Evolutionary conservation across 2,113 vertebrate genomes (phyloP).

Genomic region (Oostethus manadensis): DNA sequence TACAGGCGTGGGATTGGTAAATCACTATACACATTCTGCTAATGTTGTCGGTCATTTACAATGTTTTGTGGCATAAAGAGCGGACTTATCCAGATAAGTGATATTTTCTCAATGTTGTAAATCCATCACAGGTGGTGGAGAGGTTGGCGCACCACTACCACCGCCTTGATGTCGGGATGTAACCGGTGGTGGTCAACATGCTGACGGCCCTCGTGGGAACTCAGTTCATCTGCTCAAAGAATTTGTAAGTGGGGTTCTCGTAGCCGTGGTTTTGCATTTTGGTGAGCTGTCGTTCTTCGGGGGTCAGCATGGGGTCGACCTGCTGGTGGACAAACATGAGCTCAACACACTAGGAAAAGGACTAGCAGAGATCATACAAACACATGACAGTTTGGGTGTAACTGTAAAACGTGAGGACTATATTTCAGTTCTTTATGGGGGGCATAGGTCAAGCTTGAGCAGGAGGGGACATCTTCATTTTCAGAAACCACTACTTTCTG

Average conservation of each 20-base stretch:
- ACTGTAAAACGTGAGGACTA: too few relatives aligned
- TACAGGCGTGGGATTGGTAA: conserved; percentile 35
- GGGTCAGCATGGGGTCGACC: conserved; percentile 80
- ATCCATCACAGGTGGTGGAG: conserved; percentile 41
- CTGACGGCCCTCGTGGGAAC: conserved; percentile 25
- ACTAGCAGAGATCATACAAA: not conserved
- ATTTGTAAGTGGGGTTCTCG: conserved; percentile 83
- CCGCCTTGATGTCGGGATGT: conserved; percentile 16
- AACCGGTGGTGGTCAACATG: conserved; percentile 40
- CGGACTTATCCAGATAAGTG: conserved; percentile 38
- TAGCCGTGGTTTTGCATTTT: conserved; percentile 85
- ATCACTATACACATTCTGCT: conserved; percentile 51
- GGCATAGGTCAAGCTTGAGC: too few relatives aligned
- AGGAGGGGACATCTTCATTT: too few relatives aligned
- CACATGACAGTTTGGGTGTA: too few relatives aligned
- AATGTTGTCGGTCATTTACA: conserved; percentile 52
- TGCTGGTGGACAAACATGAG: conserved; percentile 48
- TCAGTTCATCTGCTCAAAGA: conserved; percentile 84
- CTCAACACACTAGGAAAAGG: not conserved
- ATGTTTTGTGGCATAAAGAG: conserved; percentile 26
- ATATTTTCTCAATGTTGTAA: conserved; percentile 42
- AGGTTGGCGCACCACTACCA: conserved; percentile 17
- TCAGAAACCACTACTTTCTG: too few relatives aligned
- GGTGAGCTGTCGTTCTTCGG: conserved; percentile 79
- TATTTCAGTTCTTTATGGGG: too few relatives aligned